Evolutionary conservation across 30 jellyfish, hydroid and myxozoan species (phyloP), one percentile per base, ranked within the genome.

Genomic region (Hydractinia symbiolongicarpus): DNA sequence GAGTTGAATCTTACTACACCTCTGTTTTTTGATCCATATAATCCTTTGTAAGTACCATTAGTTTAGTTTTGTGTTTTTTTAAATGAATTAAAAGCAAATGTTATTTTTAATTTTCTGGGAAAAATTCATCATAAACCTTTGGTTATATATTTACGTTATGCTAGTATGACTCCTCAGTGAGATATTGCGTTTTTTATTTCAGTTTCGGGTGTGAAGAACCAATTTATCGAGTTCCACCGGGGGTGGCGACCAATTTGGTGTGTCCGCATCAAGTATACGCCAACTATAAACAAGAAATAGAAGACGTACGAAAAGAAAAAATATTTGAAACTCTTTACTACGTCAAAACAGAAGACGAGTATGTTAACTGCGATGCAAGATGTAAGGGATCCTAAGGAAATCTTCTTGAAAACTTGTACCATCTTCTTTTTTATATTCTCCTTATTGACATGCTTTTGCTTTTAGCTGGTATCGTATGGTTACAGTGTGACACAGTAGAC

Each of bases 181-280:
- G 17, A n/a, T 64, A n/a, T 64, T 64, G 9, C 40, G 9, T 72
- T 16, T 72, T 16, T 7, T 6, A 19, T 50, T 8, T 57, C n/a
- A 79, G 86, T 16, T 79, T 79, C 53, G 62, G 66, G 8, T 79
- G 86, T 60, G 86, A 79, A 8, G 88, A 60, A 15, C 86, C 86
- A 56, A 21, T 50, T n/a, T 61, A 61, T 16, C n/a, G 11, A 58
- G 86, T 79, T 10, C 75, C 11, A 0, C 16, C 51, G 30, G 30
- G 53, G 8, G 86, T 61, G 13, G 75, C 15, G 64, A 49, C 64
- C 30, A 64, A 4, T 17, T 3, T 79, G 13, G 56, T 79, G n/a
- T 79, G 86, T 40, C 86, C 86, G 1, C 30, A 61, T 60, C 15
- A 56, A 8, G 66, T 54, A 30, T 54, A 17, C 10, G 50, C 58